Conservation (phyloP, 2,888 invertebrate species). For the Leptinotarsa tumamoca region DNA sequence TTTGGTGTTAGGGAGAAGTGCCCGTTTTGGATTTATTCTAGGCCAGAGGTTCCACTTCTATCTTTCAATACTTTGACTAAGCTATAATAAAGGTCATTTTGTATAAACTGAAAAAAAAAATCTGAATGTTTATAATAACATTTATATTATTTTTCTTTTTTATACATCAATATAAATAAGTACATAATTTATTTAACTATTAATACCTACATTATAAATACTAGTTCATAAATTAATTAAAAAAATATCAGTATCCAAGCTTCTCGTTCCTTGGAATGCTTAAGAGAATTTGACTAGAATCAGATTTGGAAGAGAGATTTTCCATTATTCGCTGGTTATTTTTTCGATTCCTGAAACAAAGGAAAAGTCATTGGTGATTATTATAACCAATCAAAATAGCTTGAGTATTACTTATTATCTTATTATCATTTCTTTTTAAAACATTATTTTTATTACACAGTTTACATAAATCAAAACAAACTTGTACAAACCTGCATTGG, state of each 20-base stretch:
- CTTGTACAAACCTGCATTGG: conserved; percentile 66
- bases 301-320: conserved; percentile 43
- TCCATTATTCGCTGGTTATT: conserved; percentile 47
- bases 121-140: conserved; percentile 38
- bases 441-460: conserved; percentile 4
- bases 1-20: no score
- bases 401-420: no score
- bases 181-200: conserved; percentile 57
- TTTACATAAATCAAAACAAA: conserved; percentile 5
- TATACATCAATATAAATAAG: conserved; percentile 57
- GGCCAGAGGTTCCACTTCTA: no score
- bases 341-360: conserved; percentile 52
- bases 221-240: conserved; percentile 52
- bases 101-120: background rate
- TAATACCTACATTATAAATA: conserved; percentile 59
- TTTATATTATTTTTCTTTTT: conserved; percentile 40
- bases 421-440: background rate
- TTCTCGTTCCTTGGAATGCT: conserved; percentile 50
- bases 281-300: conserved; percentile 57
- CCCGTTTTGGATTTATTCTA: no score
- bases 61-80: background rate
- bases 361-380: conserved; percentile 27
- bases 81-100: background rate
- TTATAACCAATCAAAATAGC: background rate
- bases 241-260: conserved; percentile 51